These are phyloP conservation scores for Nycteola revayana DNA, from an alignment of 2,888 invertebrate genomes.

Conservation along the genomic window DNA sequence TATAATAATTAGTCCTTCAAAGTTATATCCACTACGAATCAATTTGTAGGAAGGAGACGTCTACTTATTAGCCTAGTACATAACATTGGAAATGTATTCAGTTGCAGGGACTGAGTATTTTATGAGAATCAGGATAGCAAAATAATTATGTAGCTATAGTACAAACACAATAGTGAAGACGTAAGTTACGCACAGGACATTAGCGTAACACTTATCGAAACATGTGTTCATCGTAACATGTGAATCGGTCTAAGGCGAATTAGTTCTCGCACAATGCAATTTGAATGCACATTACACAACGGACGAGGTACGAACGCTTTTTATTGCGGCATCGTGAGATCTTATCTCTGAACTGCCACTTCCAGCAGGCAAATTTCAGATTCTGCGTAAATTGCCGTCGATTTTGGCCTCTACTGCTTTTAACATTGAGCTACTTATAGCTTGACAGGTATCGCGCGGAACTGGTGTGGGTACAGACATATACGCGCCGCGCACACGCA, in stretches of 20 bases:
- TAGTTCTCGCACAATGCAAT: conserved; percentile 83
- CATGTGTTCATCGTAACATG: conserved; percentile 80
- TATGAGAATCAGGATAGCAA: no score
- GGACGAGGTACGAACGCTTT: conserved; percentile 79
- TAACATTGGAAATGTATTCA: no score
- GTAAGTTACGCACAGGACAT: conserved; percentile 55
- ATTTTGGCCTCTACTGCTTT: conserved; percentile 60
- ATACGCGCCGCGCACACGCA: conserved; percentile 58
- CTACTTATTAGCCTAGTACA: no score
- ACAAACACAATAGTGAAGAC: conserved; percentile 37
- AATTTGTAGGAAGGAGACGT: no score
- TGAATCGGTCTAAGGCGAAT: conserved; percentile 81
- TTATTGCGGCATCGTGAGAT: conserved; percentile 82
- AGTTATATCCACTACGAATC: no score
- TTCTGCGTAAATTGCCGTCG: conserved; percentile 46
- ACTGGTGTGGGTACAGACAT: conserved; percentile 60
- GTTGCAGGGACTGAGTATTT: no score
- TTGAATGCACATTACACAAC: conserved; percentile 83
- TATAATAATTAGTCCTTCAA: neutral
- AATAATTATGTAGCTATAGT: no score
- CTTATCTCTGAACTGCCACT: conserved; percentile 81
- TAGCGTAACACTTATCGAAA: conserved; percentile 72
- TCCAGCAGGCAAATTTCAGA: conserved; percentile 81
- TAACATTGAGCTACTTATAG: conserved; percentile 50
- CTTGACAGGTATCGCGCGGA: conserved; percentile 32